Base-by-base conservation (phyloP, 2,797 vertebrate genomes). In the Eospalax fontanierii region DNA sequence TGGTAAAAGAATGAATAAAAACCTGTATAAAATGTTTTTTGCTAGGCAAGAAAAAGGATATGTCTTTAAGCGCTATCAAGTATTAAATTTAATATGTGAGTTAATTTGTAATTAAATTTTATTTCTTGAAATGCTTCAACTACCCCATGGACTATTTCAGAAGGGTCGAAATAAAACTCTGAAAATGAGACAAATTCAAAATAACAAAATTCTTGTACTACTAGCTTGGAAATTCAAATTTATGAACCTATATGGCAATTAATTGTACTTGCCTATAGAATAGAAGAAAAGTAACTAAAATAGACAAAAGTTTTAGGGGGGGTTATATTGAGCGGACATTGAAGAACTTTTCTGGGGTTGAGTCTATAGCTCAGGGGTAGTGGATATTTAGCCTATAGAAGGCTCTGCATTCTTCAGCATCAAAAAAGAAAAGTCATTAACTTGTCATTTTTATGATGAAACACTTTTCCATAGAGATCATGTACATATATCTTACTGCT, bases 41-140 rank as follows among this genome's bases (percentile, higher is more conserved):
- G 33, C 11, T 24, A 87, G 73, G 33, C 80, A 92, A 94, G 89
- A 88, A 35, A 28, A 73, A 87, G 46, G 40, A 70, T 6, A 1
- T 70, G 35, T 82, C 8, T 71, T 71, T 54, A 46, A 70, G 40
- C 70, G 50, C 12, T 12, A 7, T 83, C 65, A 91, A 90, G 57
- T 73, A 83, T 79, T 95, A 75, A 61, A 6, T 30, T 90, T 83
- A 14, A 30, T 78, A 7, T 57, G 35, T 35, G 46, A 82, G 38
- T 11, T 86, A 54, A 95, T 90, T 74, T 80, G 50, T 89, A 91
- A 74, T 78, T 86, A 82, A 89, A 89, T 94, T 87, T 66, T 87
- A 83, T 66, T 89, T 93, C 82, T 68, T 74, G 68, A 86, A 85
- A 80, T 85, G 35, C 46, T 75, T 96, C 26, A 81, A 65, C 24